Base-by-base conservation (phyloP, 1,140 invertebrate species). In the Apis laboriosa region DNA sequence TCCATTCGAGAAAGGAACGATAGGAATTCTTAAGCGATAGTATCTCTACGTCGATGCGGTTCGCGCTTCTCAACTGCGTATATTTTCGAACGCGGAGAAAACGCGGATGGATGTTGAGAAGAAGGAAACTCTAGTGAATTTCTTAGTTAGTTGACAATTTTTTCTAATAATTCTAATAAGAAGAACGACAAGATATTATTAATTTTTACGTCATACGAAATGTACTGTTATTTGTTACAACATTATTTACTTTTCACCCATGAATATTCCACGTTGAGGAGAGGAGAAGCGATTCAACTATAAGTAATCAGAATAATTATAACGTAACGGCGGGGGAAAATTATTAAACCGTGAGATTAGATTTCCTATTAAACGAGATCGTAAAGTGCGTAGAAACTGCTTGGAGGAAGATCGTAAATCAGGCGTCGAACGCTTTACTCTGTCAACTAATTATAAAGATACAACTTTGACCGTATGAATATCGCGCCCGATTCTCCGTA, bases 381-480 rank as follows among this genome's bases (percentile, higher is more conserved):
- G 28, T 55, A 56, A 61, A 61, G 83, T 24, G 72, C 55, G 61
- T 15, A 21, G 53, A 58, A n/a, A 17, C 0, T 17, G 76, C 17
- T 5, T 19, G n/a, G 15, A 24, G 49, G 7, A 19, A 72, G 83
- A 74, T 77, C 24, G 71, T 75, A 76, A 78, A 77, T 89, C 80
- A 56, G 5, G 7, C 43, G 0, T 11, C 24, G 17, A 43, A 53
- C 53, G 63, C 43, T 63, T 83, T 77, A 61, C 68, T 43, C 60
- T 56, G 67, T 67, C 73, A 43, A 86, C 70, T 88, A 88, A 88
- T 85, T 87, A 87, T 21, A 13, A 58, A n/a, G 61, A 77, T 84
- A 67, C 61, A 34, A 55, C 63, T 74, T 68, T 74, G 64, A 58
- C 64, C 53, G 73, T 74, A 85, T 77, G 74, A 84, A 53, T 71